Evolutionary conservation across 1,140 invertebrate genomes (phyloP), one percentile per base, ranked within the genome.

Genomic region (Vollenhovia emeryi): DNA sequence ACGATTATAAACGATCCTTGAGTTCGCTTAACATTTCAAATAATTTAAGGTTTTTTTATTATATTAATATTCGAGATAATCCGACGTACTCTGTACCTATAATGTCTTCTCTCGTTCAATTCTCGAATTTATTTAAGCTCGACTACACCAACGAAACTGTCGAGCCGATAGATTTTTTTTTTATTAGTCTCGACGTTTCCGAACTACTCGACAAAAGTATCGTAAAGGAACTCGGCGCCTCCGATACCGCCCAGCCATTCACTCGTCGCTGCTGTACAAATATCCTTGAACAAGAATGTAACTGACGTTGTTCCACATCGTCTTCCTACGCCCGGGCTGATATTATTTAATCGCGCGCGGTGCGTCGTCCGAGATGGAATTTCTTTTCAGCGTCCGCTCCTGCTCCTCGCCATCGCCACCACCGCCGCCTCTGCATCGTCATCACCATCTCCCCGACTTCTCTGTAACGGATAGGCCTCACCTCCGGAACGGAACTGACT

Each of bases 401-500:
- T 89, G 88, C 36, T 83, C 60, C 79, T 84, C 57, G 13, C 57
- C 85, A 36, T 64, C 68, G 76, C 85, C 85, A 75, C 73, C 88
- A 87, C 88, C 85, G 86, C 88, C 85, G 86, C 87, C 88, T 86
- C 85, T 74, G 87, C 89, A 89, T 89, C 89, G 88, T 90, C 89
- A 87, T 90, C 89, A 89, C 89, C 88, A 87, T 89, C 89, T 90
- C 89, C 76, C 89, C 76, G 88, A 71, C 76, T 90, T 86, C 89
- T 90, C 75, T 87, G 89, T 90, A 90, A 90, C 89, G 89, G 89
- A 90, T 90, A 90, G 88, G 88, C 89, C 89, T 90, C 88, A 87
- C 89, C 88, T 89, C 88, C 88, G 75, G 89, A 89, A 90, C 89
- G 89, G 89, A 90, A 90, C 75, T 79, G 75, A 79, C 89, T 90